Evolutionary conservation across 2,797 vertebrate genomes (phyloP), one percentile per base, ranked within the genome.

Genomic region (Poeciliopsis gracilis): DNA sequence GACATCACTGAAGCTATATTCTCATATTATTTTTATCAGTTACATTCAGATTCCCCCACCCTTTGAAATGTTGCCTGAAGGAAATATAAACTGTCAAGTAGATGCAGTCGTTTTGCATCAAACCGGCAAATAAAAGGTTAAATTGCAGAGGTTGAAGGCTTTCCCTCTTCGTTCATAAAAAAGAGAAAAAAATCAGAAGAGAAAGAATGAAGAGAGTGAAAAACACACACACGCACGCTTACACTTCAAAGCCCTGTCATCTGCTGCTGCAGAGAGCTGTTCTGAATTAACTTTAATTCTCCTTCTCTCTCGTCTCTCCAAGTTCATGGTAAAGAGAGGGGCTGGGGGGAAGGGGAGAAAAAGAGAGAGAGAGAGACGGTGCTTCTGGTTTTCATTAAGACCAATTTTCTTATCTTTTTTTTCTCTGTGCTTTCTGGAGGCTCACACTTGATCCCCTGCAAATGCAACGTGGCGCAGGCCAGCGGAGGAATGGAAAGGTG

Each of bases 361-460:
- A 80, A 2, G 89, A 71, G 84, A 87, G 73, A 51, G 67, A 77
- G 80, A 77, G 84, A 87, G 75, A 90, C 25, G 2, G 91, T 78
- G 93, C 96, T 95, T 97, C 97, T 98, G 98, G 96, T 96, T 97
- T 97, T 97, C 96, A 97, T 98, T 98, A 98, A 86, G 93, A 92
- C 91, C 96, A 95, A 96, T 97, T 97, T 97, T 97, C 98, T 98
- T 98, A 97, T 97, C 97, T 98, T 96, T 95, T 95, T 61, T 51
- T n/a, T 33, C 93, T 92, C 86, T 89, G 85, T 90, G 88, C 92
- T 94, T 96, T 95, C 95, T 95, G 93, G 95, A 95, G 91, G 96
- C 96, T 93, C 90, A 78, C 89, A 95, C 94, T 96, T 96, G 96
- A 97, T 97, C 96, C 97, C 94, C 92, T 87, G 95, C 94, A 96